Percentiles rank a stretch among this genome's conserved stretches.
Evolutionary conservation across 2,797 vertebrate genomes (phyloP).

Genomic region (Enteromius fasciolatus): DNA sequence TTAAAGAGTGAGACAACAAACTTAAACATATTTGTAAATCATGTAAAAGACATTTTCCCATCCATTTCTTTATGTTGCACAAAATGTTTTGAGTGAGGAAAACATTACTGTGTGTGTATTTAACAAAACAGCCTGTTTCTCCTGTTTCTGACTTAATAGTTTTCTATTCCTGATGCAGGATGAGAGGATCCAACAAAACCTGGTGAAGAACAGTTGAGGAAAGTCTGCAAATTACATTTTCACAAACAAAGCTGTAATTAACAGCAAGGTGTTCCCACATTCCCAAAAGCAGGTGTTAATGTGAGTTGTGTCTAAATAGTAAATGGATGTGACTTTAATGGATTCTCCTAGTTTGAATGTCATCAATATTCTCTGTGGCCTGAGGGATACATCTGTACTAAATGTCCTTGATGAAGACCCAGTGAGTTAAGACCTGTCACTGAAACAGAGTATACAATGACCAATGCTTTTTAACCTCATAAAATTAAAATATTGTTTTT

Average conservation of each 20-base stretch:
- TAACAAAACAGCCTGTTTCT: slow-evolving; percentile 13
- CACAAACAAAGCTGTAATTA: slow-evolving; percentile 47
- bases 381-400: slow-evolving; percentile 18
- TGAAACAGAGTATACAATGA: background rate
- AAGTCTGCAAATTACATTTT: slow-evolving; percentile 35
- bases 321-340: slow-evolving; percentile 44
- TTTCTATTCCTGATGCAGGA: background rate
- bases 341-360: slow-evolving; percentile 38
- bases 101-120: background rate
- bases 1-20: slow-evolving; percentile 2
- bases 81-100: background rate
- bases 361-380: slow-evolving; percentile 33
- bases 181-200: background rate
- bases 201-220: background rate
- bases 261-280: slow-evolving; percentile 30
- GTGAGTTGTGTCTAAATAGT: slow-evolving; percentile 19
- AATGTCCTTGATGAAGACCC: slow-evolving; percentile 24
- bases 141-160: background rate
- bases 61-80: background rate
- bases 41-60: background rate
- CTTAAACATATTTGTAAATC: slow-evolving; percentile 4
- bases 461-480: background rate
- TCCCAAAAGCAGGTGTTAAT: slow-evolving; percentile 48
- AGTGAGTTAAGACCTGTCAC: background rate
- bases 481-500: background rate